Percentiles rank a stretch among this genome's conserved stretches.
phyloP scores from a whole-genome alignment of 2,113 vertebrate species.

The Aviceda subcristata region DNA sequence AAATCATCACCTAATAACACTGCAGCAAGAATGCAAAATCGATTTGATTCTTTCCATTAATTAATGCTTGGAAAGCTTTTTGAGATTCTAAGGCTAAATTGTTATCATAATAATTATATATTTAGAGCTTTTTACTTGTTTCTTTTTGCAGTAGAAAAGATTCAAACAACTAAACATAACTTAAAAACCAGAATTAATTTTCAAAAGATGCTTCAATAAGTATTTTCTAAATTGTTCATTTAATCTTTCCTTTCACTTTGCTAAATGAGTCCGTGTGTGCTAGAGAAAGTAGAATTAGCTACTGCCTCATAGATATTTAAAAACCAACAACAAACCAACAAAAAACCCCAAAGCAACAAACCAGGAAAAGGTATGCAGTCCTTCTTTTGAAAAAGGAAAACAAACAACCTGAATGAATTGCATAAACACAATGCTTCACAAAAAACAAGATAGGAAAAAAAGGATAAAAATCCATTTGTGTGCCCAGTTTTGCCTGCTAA shows the following conservation, averaged over 20 bases:
- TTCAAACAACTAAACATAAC: constrained; percentile 2
- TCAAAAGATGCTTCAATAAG: neutral
- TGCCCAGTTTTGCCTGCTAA: neutral
- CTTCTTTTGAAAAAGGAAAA: neutral
- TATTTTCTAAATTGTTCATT: constrained; percentile 18
- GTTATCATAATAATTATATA: constrained; percentile 18
- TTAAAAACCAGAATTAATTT: constrained; percentile 18
- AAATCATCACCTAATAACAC: neutral
- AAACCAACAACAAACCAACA: neutral
- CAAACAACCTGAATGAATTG: neutral
- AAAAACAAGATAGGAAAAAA: neutral
- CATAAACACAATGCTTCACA: neutral
- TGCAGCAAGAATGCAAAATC: neutral
- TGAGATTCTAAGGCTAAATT: neutral
- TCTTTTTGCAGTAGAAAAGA: neutral
- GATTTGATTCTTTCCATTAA: constrained; percentile 23
- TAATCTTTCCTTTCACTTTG: neutral
- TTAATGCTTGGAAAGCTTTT: constrained; percentile 29
- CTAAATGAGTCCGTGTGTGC: neutral
- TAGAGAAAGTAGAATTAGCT: neutral
- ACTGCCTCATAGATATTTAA: neutral
- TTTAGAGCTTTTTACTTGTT: neutral
- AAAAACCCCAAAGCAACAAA: neutral
- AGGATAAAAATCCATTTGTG: neutral
- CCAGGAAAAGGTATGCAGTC: neutral